These are phyloP conservation scores for Pardalotus punctatus DNA, from an alignment of 2,113 vertebrate genomes.

Conservation along the genomic window DNA sequence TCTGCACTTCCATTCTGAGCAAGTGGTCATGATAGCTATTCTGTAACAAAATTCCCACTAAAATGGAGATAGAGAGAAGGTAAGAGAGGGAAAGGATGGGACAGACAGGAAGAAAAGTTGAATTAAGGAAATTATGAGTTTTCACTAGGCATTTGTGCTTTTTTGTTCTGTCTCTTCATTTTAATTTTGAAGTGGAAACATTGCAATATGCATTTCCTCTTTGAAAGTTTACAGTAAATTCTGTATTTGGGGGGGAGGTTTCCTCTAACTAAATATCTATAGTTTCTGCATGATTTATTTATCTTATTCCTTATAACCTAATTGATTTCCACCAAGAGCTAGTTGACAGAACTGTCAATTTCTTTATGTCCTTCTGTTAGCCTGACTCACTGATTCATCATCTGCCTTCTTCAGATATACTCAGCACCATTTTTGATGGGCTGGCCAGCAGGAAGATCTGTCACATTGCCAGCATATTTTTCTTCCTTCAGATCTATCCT, in stretches of 20 bases:
- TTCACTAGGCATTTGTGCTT: not conserved
- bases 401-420: not conserved
- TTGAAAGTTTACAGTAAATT: not conserved
- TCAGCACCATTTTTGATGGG: not conserved
- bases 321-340: not conserved
- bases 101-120: not conserved
- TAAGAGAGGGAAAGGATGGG: not conserved
- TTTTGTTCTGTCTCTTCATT: not conserved
- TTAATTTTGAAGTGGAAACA: not conserved
- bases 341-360: conserved; percentile 38
- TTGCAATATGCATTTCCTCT: not conserved
- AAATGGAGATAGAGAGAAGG: no score
- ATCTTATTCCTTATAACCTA: conserved; percentile 8
- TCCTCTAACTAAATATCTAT: not conserved
- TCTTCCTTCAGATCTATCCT: not conserved
- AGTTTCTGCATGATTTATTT: conserved; percentile 11
- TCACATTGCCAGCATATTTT: conserved; percentile 2
- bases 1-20: not conserved
- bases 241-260: not conserved
- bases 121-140: not conserved
- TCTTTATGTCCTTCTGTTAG: not conserved
- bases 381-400: not conserved
- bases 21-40: not conserved
- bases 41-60: not conserved
- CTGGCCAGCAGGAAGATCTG: not conserved